phyloP scores from a whole-genome alignment of 2,797 vertebrate genomes.

The Catostomus latipinnis region DNA sequence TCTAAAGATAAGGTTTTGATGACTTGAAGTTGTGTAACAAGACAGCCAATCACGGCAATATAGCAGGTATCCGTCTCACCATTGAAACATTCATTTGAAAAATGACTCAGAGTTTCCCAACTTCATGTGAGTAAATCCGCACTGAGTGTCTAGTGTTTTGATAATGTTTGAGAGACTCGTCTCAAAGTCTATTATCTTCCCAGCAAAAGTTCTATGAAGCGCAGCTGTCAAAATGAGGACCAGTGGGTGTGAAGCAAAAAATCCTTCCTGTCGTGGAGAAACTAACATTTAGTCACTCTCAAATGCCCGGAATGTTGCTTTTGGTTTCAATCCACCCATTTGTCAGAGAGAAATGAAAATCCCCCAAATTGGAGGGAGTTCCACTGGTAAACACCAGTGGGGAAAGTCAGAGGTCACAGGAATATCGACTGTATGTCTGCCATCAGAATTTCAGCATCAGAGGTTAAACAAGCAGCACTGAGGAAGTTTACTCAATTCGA shows the following conservation, averaged over 20 bases:
- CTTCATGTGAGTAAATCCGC: too few species aligned
- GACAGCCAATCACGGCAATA: too few species aligned
- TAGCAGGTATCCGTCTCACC: too few species aligned
- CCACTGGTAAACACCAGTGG: slow-evolving; percentile 16
- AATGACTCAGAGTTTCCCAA: background rate
- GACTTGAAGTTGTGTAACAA: too few species aligned
- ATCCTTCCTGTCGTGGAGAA: slow-evolving; percentile 19
- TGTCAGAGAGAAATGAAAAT: slow-evolving; percentile 21
- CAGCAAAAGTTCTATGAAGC: background rate
- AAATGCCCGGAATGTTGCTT: slow-evolving; percentile 43
- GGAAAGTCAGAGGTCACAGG: slow-evolving; percentile 15
- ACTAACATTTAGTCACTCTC: slow-evolving; percentile 44
- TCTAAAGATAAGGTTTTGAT: too few species aligned
- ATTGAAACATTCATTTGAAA: background rate
- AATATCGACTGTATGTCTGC: slow-evolving; percentile 35
- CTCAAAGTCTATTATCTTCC: background rate
- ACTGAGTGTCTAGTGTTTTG: background rate
- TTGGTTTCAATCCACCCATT: slow-evolving; percentile 53
- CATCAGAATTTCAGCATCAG: slow-evolving; percentile 20
- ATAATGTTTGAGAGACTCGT: background rate
- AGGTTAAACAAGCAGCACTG: slow-evolving; percentile 51
- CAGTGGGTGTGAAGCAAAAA: slow-evolving; percentile 16
- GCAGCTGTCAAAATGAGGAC: slow-evolving; percentile 45
- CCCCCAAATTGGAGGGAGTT: background rate
- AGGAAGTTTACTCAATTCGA: slow-evolving; percentile 42